Conservation (phyloP, 2,797 vertebrate genomes). For the Cryptoblepharus egeriae region DNA sequence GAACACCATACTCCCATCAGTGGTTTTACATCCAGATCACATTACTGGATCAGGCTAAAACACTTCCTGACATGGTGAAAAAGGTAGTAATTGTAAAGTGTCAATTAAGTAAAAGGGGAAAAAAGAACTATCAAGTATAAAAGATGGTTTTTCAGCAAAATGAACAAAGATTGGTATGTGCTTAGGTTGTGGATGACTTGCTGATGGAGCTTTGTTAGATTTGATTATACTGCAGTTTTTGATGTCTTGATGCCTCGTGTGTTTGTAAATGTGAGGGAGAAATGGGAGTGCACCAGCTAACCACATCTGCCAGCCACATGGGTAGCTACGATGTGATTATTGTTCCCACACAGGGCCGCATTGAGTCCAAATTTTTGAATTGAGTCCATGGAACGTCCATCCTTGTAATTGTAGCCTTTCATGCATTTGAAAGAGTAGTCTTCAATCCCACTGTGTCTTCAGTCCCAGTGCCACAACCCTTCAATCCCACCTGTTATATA, state of each 20-base stretch:
- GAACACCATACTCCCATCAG: background rate
- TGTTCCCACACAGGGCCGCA: too few species aligned
- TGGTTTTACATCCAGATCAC: background rate
- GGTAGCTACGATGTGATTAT: background rate
- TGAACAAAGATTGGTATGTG: slow-evolving; percentile 53
- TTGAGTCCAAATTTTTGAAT: too few species aligned
- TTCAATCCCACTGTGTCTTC: too few species aligned
- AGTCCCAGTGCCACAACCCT: too few species aligned
- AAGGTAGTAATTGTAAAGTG: slow-evolving; percentile 36
- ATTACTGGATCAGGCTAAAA: background rate
- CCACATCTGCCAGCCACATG: slow-evolving; percentile 36
- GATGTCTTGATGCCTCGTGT: slow-evolving; percentile 69
- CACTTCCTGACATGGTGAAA: background rate
- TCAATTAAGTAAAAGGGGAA: slow-evolving; percentile 52
- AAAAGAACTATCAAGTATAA: slow-evolving; percentile 38
- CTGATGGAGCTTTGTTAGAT: slow-evolving; percentile 19
- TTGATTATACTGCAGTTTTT: slow-evolving; percentile 54
- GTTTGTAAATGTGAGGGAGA: slow-evolving; percentile 69
- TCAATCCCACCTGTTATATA: too few species aligned
- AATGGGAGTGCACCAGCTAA: too few species aligned
- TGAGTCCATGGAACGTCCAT: too few species aligned
- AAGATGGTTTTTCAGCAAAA: slow-evolving; percentile 50
- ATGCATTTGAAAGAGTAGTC: too few species aligned
- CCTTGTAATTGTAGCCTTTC: too few species aligned
- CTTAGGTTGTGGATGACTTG: slow-evolving; percentile 55